Percentiles rank a stretch among this genome's conserved stretches.
Conservation (phyloP, 2,113 vertebrate genomes). For the Halichoerus grypus region DNA sequence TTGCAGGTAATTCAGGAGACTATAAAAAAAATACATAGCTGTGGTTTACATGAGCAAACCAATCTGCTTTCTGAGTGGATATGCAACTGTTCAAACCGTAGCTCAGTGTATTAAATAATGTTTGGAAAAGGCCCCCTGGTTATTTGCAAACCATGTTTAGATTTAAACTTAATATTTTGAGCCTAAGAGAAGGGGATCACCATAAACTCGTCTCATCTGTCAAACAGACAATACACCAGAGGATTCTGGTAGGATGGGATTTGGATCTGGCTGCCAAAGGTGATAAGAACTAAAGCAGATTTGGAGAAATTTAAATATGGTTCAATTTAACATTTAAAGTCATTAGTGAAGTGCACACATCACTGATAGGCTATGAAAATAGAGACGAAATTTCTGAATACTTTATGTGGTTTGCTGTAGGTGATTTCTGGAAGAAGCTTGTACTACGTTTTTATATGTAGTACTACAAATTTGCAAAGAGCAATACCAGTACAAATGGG, state of each 20-base stretch:
- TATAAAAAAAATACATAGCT: constrained; percentile 62
- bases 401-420: neutral
- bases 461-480: constrained; percentile 8
- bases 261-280: constrained; percentile 66
- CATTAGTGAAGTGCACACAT: neutral
- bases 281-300: constrained; percentile 72
- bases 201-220: constrained; percentile 67
- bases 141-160: constrained; percentile 80
- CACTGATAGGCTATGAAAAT: neutral
- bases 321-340: constrained; percentile 79
- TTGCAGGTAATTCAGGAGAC: constrained; percentile 71
- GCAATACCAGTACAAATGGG: neutral
- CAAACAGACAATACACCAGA: constrained; percentile 66
- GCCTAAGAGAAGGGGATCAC: constrained; percentile 66
- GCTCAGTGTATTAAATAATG: constrained; percentile 62
- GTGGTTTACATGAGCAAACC: constrained; percentile 75
- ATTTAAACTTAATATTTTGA: constrained; percentile 81
- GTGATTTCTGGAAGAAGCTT: constrained; percentile 25
- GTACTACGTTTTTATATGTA: neutral
- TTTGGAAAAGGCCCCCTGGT: constrained; percentile 68
- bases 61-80: constrained; percentile 71
- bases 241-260: constrained; percentile 40
- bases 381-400: neutral
- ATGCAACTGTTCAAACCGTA: constrained; percentile 54
- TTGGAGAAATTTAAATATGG: constrained; percentile 71